Evolutionary conservation across 2,113 vertebrate genomes (phyloP).

Genomic region (Vicugna pacos): DNA sequence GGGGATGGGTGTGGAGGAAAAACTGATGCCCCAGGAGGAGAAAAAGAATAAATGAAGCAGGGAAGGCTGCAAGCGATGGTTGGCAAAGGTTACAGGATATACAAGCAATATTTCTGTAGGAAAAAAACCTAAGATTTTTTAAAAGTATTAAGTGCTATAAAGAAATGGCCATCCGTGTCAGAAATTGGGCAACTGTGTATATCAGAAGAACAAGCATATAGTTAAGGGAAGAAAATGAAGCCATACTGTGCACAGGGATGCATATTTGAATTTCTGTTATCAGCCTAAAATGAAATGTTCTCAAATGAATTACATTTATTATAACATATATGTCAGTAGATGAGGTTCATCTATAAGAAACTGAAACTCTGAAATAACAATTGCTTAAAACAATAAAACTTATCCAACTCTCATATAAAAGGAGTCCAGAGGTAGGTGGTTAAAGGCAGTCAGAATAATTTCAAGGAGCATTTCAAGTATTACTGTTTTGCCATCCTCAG

Average conservation of each 20-base stretch:
- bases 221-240: neutral
- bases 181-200: neutral
- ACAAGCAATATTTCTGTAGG: neutral
- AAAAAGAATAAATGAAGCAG: neutral
- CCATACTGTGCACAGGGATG: fast-evolving
- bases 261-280: neutral
- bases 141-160: neutral
- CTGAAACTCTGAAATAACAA: neutral
- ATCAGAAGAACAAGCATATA: neutral
- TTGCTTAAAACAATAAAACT: neutral
- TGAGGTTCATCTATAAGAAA: neutral
- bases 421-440: neutral
- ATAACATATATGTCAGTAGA: neutral
- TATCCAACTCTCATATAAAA: neutral
- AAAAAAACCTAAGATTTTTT: neutral
- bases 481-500: too few relatives aligned
- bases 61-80: too few relatives aligned
- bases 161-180: neutral
- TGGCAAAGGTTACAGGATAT: neutral
- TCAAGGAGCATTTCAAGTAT: neutral
- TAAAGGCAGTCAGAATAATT: neutral
- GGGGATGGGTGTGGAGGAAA: neutral
- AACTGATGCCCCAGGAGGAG: neutral
- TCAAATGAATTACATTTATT: neutral
- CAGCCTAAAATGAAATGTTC: neutral